A percentile compares a stretch with the other conserved stretches of the same genome.
phyloP scores from a whole-genome alignment of 2,113 vertebrate species.

The Macroglossus sobrinus region DNA sequence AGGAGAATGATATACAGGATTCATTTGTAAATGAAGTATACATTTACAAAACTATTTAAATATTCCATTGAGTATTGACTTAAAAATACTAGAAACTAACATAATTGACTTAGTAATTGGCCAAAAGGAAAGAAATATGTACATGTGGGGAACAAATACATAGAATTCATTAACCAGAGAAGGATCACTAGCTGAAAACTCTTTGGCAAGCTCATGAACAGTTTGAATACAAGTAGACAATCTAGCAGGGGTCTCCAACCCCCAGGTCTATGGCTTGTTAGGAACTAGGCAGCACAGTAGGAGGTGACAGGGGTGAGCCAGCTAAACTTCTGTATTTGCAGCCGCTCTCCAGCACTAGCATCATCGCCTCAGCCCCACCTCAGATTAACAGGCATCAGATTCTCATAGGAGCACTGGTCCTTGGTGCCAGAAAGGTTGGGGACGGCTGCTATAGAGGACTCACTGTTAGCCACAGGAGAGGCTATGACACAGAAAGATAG shows the following conservation, averaged over 20 bases:
- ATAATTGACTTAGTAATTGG: background rate
- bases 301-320: too few species aligned
- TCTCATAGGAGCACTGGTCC: too few species aligned
- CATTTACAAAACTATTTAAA: background rate
- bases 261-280: too few species aligned
- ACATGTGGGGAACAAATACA: background rate
- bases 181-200: background rate
- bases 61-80: background rate
- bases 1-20: background rate
- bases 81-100: background rate
- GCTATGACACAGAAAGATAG: background rate
- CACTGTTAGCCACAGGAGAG: background rate
- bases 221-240: background rate
- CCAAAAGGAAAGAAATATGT: background rate
- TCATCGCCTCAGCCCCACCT: too few species aligned
- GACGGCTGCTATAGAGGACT: background rate
- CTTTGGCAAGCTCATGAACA: slow-evolving; percentile 14
- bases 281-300: too few species aligned
- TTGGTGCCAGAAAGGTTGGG: too few species aligned
- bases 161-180: slow-evolving; percentile 26
- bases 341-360: too few species aligned
- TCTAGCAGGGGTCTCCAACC: too few species aligned
- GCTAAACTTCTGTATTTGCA: too few species aligned
- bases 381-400: too few species aligned
- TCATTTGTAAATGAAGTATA: background rate